Evolutionary conservation across 2,888 invertebrate genomes (phyloP).

Genomic region (Lochmaea crataegi): DNA sequence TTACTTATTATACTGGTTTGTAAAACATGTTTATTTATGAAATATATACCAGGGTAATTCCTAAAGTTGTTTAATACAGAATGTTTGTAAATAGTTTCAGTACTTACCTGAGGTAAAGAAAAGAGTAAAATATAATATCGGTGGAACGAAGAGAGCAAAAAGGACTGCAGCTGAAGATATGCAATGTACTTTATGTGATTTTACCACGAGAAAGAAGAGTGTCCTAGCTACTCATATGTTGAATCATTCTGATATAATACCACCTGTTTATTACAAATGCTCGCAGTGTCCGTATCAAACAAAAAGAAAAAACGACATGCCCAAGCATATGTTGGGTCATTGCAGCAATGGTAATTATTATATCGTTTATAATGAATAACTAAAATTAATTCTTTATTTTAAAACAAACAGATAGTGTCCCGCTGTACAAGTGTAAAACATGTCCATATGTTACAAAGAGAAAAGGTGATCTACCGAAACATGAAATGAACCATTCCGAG

Average conservation of each 20-base stretch:
- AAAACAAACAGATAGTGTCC: conserved; percentile 29
- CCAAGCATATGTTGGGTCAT: conserved; percentile 52
- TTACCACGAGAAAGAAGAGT: conserved; percentile 27
- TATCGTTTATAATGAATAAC: background rate
- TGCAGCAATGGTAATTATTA: conserved; percentile 42
- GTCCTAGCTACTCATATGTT: conserved; percentile 31
- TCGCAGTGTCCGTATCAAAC: conserved; percentile 50
- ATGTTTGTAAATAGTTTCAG: background rate
- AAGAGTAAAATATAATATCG: background rate
- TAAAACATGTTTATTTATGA: too few species aligned
- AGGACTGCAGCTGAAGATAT: conserved; percentile 20
- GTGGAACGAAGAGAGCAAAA: conserved; percentile 17
- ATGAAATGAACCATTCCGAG: conserved; percentile 43
- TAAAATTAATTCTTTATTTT: background rate
- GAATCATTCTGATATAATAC: conserved; percentile 30
- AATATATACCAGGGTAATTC: background rate
- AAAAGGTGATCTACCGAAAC: conserved; percentile 48
- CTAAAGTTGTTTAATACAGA: background rate
- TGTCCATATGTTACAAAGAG: conserved; percentile 50
- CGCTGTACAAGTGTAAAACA: conserved; percentile 44
- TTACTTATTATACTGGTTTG: background rate
- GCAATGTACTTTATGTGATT: conserved; percentile 22
- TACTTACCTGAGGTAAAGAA: background rate
- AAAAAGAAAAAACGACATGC: conserved; percentile 52
- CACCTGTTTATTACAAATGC: conserved; percentile 46